Evolutionary conservation across 2,888 invertebrate genomes (phyloP).

Genomic region (Tetramorium bicarinatum): DNA sequence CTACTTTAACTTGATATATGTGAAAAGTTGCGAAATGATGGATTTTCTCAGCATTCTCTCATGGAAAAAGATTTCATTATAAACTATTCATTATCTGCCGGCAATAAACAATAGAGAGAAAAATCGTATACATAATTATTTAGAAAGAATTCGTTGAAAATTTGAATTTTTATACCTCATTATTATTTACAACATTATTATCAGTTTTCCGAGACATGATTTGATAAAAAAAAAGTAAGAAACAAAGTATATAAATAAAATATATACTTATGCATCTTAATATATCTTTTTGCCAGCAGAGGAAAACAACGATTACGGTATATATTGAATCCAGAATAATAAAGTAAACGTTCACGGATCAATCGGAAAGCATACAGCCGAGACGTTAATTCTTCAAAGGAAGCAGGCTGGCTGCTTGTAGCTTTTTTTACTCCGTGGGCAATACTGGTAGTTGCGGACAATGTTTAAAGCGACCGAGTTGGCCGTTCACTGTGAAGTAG

Average conservation of each 20-base stretch:
- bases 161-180: neutral
- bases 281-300: neutral
- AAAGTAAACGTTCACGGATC: conserved; percentile 12
- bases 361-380: conserved; percentile 26
- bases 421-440: conserved; percentile 58
- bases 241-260: neutral
- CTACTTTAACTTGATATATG: neutral
- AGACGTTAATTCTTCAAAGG: conserved; percentile 54
- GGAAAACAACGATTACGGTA: conserved; percentile 4
- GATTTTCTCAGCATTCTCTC: neutral
- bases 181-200: neutral
- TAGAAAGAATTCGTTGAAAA: neutral
- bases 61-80: neutral
- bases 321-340: conserved; percentile 12
- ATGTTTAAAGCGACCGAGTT: conserved; percentile 75
- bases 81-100: neutral
- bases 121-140: neutral
- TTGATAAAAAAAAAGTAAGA: neutral
- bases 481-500: conserved; percentile 74
- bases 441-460: conserved; percentile 57
- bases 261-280: neutral
- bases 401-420: conserved; percentile 25
- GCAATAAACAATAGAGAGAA: neutral
- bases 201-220: neutral
- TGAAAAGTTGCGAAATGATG: conserved; percentile 6